Evolutionary conservation across 2,113 vertebrate genomes (phyloP).

Genomic region (Stegostoma tigrinum): DNA sequence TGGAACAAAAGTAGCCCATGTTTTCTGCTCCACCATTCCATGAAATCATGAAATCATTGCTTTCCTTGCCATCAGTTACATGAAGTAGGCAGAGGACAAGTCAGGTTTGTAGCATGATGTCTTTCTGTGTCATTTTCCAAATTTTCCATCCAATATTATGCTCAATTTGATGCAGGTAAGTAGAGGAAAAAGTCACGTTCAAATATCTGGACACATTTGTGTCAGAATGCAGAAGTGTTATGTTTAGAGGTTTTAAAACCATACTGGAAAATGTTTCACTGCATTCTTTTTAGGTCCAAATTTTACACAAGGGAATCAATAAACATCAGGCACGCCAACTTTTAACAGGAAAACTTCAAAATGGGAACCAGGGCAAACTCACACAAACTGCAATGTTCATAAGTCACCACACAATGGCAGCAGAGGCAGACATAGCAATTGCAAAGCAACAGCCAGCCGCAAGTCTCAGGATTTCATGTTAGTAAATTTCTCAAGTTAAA

Average conservation of each 20-base stretch:
- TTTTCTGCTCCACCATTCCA: no score
- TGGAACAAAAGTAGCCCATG: no score
- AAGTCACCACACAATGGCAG: background rate
- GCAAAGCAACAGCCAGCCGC: background rate
- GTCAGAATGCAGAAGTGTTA: background rate
- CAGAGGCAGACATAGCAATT: background rate
- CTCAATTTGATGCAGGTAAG: background rate
- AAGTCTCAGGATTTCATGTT: background rate
- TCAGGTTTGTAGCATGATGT: no score
- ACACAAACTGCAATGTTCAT: background rate
- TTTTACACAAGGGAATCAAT: background rate
- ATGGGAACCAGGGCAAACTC: background rate
- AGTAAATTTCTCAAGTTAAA: background rate
- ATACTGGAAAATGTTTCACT: background rate
- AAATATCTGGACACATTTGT: background rate
- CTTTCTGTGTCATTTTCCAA: background rate
- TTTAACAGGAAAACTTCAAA: background rate
- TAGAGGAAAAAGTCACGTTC: background rate
- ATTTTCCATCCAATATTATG: background rate
- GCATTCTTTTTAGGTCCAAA: background rate
- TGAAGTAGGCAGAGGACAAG: background rate
- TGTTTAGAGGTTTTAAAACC: background rate
- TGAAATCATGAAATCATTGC: background rate
- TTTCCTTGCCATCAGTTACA: background rate
- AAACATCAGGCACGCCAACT: background rate